These are phyloP conservation scores for Datnioides undecimradiatus DNA, from an alignment of 2,113 vertebrate genomes.

Conservation along the genomic window DNA sequence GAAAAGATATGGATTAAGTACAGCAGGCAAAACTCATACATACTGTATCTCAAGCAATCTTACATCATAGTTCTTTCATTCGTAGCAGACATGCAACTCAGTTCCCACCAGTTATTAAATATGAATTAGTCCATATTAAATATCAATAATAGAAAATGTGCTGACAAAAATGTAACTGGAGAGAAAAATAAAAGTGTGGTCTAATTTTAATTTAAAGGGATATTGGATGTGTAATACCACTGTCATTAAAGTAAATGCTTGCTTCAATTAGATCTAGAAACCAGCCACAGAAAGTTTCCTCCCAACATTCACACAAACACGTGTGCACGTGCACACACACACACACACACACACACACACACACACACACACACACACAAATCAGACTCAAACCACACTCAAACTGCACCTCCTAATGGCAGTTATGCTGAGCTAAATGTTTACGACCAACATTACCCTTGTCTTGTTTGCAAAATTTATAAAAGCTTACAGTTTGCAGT, in stretches of 20 bases:
- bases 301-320: background rate
- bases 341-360: background rate
- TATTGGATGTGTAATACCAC: background rate
- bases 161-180: background rate
- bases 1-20: background rate
- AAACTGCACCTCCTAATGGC: conserved; percentile 24
- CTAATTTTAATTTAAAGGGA: background rate
- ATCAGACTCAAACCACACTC: conserved; percentile 1
- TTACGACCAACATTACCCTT: conserved; percentile 47
- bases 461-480: conserved; percentile 65
- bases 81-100: background rate
- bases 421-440: conserved; percentile 47
- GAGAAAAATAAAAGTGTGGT: background rate
- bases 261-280: conserved; percentile 4
- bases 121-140: background rate
- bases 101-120: background rate
- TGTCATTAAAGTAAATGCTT: background rate
- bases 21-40: background rate
- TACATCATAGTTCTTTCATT: background rate
- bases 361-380: background rate
- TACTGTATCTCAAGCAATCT: background rate
- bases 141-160: background rate
- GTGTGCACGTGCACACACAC: too few species aligned
- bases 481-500: conserved; percentile 57
- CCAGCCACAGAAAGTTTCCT: background rate